phyloP scores from a whole-genome alignment of 2,113 vertebrate genomes.

The Eurystomus gularis region DNA sequence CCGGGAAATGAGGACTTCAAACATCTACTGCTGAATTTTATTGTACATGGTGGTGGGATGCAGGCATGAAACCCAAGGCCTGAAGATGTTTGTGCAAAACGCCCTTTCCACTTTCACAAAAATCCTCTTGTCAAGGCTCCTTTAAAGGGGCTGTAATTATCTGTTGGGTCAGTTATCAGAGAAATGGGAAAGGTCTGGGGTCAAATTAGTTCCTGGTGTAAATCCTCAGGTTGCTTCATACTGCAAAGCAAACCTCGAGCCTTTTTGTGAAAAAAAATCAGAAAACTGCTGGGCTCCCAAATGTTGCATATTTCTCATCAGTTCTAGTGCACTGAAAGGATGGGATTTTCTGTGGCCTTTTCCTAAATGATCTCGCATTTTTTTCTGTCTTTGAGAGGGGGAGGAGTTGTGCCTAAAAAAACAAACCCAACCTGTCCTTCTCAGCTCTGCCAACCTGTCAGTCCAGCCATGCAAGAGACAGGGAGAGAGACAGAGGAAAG shows the following conservation, averaged over 20 bases:
- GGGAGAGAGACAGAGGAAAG: constrained; percentile 38
- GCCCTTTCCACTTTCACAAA: neutral
- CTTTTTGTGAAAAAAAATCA: neutral
- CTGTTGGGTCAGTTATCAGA: neutral
- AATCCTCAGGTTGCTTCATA: neutral
- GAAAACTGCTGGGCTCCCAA: neutral
- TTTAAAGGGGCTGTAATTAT: neutral
- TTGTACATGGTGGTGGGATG: neutral
- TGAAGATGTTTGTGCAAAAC: neutral
- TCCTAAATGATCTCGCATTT: constrained; percentile 12
- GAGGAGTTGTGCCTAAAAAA: constrained; percentile 71
- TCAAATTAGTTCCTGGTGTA: neutral
- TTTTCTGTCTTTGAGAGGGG: constrained; percentile 40
- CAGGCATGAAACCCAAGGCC: neutral
- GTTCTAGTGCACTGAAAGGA: constrained; percentile 13
- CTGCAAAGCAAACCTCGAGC: neutral
- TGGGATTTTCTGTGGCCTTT: constrained; percentile 55
- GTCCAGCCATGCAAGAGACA: constrained; percentile 64
- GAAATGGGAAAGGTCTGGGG: neutral
- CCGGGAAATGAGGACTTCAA: neutral
- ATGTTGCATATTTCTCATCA: neutral
- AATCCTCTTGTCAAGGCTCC: neutral
- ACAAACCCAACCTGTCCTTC: constrained; percentile 69
- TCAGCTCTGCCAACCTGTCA: constrained; percentile 68
- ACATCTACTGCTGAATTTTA: neutral